Base-by-base conservation (phyloP, 2,888 invertebrate genomes). In the Drosophila borborema region DNA sequence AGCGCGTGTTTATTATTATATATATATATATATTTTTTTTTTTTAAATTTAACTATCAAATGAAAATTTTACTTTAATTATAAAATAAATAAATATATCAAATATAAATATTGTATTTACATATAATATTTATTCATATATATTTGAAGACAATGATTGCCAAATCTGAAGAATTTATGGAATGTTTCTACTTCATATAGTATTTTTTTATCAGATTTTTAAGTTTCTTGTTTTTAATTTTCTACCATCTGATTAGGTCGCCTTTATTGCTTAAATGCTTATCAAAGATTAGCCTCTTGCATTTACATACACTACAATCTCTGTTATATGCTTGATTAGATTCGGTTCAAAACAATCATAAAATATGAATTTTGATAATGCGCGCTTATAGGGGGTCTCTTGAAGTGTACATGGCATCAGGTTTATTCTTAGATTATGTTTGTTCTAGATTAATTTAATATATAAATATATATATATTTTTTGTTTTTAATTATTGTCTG, bases 201-300 rank as follows among this genome's bases (percentile, higher is more conserved):
- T 23, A 23, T 23, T 23, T 40, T 9, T 40, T 81, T 86, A 88
- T 89, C 81, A 81, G 74, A 73, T 58, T 64, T 51, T 51, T 53
- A 31, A 31, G 23, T 43, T 72, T 48, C 46, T n/a, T 18, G 9
- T 58, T 45, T 16, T 43, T 40, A 40, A 41, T 41, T 38, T 54
- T 54, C 38, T 54, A 23, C 56, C 48, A n/a, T 41, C 46, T 53
- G 72, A 82, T 74, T 77, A 77, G 54, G 54, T 48, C 48, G 64
- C 46, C 45, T 89, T 86, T 86, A 85, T 89, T 76, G 84, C 74
- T 28, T 28, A 28, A 72, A 56, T 45, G 64, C 81, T 89, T 85
- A 89, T 86, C 84, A 83, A 55, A 79, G 86, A 77, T 82, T 82
- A 81, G 69, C 56, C 56, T 63, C 64, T 67, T 64, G 70, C 66